Percentiles rank a stretch among this genome's conserved stretches.
Conservation (phyloP, 92 coral and sea anemone species). For the Pocillopora meandrina region DNA sequence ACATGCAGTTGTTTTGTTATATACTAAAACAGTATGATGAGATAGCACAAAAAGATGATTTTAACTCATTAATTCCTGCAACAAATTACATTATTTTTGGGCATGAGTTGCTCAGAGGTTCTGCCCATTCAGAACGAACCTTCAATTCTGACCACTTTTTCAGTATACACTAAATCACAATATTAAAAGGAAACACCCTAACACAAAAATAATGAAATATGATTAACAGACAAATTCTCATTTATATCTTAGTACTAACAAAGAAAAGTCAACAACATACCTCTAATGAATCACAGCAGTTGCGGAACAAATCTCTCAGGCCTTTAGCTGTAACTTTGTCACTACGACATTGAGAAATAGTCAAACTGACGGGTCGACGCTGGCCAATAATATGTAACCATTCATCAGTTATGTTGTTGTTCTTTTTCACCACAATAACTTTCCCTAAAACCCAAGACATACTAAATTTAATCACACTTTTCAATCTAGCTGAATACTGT, state of each 20-base stretch:
- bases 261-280: conserved; percentile 22
- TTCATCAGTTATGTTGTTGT: conserved; percentile 71
- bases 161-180: too few species aligned
- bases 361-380: conserved; percentile 80
- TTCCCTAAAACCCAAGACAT: conserved; percentile 62
- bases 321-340: conserved; percentile 81
- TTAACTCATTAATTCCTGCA: too few species aligned
- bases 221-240: too few species aligned
- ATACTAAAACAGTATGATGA: too few species aligned
- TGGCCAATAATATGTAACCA: conserved; percentile 83
- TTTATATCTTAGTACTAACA: neutral
- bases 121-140: too few species aligned
- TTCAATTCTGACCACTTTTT: too few species aligned
- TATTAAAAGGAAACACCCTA: too few species aligned
- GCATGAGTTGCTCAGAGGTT: too few species aligned
- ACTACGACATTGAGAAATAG: conserved; percentile 84
- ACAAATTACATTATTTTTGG: too few species aligned
- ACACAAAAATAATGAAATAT: too few species aligned
- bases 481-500: neutral
- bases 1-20: too few species aligned
- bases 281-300: conserved; percentile 85
- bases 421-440: conserved; percentile 75
- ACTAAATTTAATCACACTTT: neutral
- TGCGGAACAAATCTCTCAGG: conserved; percentile 81
- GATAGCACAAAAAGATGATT: too few species aligned